phyloP scores from a whole-genome alignment of 2,888 invertebrate genomes.

The Drosophila parthenogenetica region DNA sequence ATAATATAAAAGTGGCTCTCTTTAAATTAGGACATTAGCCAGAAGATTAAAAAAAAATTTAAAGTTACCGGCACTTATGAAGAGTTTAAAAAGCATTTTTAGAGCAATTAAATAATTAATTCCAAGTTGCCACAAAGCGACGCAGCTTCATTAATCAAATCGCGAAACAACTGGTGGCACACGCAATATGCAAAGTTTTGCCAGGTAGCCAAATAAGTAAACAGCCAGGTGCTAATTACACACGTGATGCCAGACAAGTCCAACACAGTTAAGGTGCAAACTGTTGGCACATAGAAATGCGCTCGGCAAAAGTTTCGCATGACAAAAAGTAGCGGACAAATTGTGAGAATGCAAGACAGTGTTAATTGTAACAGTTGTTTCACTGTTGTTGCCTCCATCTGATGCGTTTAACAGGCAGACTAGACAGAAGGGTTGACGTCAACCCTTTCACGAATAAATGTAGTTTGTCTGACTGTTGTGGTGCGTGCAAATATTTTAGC shows the following conservation, averaged over 20 bases:
- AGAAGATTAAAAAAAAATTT: slow-evolving; percentile 1
- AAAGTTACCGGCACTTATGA: slow-evolving; percentile 1
- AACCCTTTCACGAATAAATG: slow-evolving; percentile 26
- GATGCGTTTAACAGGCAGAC: slow-evolving; percentile 51
- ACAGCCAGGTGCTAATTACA: slow-evolving; percentile 70
- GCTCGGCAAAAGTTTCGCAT: slow-evolving; percentile 49
- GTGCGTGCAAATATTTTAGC: slow-evolving; percentile 61
- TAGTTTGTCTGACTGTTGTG: slow-evolving; percentile 31
- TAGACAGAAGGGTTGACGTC: slow-evolving; percentile 38
- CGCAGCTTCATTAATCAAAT: slow-evolving; percentile 60
- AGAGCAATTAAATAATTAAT: slow-evolving; percentile 58
- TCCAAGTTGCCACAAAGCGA: slow-evolving; percentile 37
- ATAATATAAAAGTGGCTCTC: no score
- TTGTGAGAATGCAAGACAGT: slow-evolving; percentile 53
- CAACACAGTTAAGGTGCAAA: slow-evolving; percentile 33
- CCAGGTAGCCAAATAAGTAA: slow-evolving; percentile 40
- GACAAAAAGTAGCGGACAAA: slow-evolving; percentile 25
- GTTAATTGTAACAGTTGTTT: slow-evolving; percentile 71
- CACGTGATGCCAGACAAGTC: slow-evolving; percentile 49
- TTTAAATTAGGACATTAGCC: no score
- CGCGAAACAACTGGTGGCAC: slow-evolving; percentile 9
- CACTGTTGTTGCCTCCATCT: slow-evolving; percentile 40
- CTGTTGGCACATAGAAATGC: slow-evolving; percentile 34
- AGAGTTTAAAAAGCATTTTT: slow-evolving; percentile 28
- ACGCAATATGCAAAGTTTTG: slow-evolving; percentile 43